phyloP scores from a whole-genome alignment of 2,797 vertebrate species.

The Pseudopleuronectes americanus region DNA sequence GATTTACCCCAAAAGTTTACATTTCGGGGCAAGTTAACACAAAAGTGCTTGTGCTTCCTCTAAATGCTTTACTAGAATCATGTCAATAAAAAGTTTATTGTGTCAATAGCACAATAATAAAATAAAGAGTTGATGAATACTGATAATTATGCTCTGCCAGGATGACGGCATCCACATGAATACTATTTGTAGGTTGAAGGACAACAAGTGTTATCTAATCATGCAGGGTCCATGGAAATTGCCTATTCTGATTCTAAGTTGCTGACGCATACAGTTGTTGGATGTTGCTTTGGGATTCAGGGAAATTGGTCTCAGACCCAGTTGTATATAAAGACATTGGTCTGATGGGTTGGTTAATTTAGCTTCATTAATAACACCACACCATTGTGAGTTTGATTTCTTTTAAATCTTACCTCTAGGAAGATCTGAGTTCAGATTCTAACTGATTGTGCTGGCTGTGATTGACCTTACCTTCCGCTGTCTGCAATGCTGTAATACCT shows the following conservation, averaged over 20 bases:
- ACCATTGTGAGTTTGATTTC: background rate
- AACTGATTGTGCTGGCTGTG: too few relatives aligned
- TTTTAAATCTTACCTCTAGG: too few relatives aligned
- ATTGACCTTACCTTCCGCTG: too few relatives aligned
- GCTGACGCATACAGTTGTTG: too few relatives aligned
- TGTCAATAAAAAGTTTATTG: background rate
- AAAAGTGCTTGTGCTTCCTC: too few relatives aligned
- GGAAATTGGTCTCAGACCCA: too few relatives aligned
- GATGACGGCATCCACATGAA: background rate
- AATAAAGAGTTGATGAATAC: slow-evolving; percentile 11
- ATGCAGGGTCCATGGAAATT: too few relatives aligned
- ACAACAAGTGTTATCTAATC: slow-evolving; percentile 37
- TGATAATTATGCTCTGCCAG: background rate
- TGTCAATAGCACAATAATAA: background rate
- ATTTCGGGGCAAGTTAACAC: too few relatives aligned
- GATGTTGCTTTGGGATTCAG: background rate
- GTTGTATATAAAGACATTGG: too few relatives aligned
- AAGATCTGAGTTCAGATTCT: too few relatives aligned
- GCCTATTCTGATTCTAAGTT: background rate
- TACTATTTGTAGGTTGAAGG: slow-evolving; percentile 14
- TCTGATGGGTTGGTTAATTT: background rate
- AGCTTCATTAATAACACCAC: background rate
- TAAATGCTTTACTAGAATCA: background rate
- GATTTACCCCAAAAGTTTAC: too few relatives aligned
- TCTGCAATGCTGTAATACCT: too few relatives aligned